phyloP scores from a whole-genome alignment of 2,113 vertebrate species.

The Chaetops frenatus region DNA sequence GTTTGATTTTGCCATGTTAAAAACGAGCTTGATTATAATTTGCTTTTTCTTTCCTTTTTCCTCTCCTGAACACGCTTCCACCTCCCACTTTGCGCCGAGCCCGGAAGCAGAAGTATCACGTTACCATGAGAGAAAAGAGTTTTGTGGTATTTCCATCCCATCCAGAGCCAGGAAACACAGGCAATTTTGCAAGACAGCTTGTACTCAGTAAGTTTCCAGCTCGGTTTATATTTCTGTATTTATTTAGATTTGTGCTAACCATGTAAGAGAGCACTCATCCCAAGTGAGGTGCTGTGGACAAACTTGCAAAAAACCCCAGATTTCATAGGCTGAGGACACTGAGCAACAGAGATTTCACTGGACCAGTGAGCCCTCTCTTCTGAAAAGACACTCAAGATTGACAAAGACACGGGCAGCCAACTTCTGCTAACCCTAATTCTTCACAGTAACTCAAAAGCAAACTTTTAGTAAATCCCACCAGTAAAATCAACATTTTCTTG shows the following conservation, averaged over 20 bases:
- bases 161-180: constrained; percentile 50
- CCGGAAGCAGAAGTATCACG: constrained; percentile 44
- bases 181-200: constrained; percentile 54
- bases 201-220: constrained; percentile 56
- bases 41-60: background rate
- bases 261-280: background rate
- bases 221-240: constrained; percentile 40
- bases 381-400: background rate
- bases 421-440: background rate
- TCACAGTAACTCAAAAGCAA: background rate
- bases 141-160: constrained; percentile 48
- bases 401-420: background rate
- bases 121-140: constrained; percentile 9
- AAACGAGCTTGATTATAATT: background rate
- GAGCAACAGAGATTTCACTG: background rate
- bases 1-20: background rate
- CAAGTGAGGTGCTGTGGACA: background rate
- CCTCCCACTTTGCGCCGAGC: background rate
- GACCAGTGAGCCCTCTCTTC: background rate
- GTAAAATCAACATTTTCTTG: background rate
- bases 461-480: background rate
- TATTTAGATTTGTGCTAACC: constrained; percentile 24
- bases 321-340: background rate
- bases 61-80: background rate
- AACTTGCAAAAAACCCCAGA: background rate